Evolutionary conservation across 1,140 invertebrate species (phyloP).

Genomic region (Dufourea novaeangliae): DNA sequence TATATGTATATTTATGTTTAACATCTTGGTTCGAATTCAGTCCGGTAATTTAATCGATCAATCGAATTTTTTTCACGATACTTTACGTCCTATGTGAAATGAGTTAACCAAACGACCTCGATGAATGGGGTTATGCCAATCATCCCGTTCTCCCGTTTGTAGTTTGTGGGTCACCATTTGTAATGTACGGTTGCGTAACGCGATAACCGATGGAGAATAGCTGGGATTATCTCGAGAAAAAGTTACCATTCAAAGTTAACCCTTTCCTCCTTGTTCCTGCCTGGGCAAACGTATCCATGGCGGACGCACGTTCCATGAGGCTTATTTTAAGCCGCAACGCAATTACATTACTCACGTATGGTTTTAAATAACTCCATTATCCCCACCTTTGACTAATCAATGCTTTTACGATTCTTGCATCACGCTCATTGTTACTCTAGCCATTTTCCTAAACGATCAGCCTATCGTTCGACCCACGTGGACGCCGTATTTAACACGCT

Average conservation of each 20-base stretch:
- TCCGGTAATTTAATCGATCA: too few relatives aligned
- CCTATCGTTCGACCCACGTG: too few relatives aligned
- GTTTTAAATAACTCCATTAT: neutral
- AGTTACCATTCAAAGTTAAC: neutral
- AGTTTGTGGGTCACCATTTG: neutral
- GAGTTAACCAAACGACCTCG: neutral
- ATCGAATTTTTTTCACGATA: neutral
- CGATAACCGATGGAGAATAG: neutral
- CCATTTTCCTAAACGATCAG: too few relatives aligned
- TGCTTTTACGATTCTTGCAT: too few relatives aligned
- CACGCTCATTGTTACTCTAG: too few relatives aligned
- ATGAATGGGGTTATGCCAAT: constrained; percentile 18
- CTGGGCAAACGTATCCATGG: neutral
- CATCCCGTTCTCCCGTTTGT: neutral
- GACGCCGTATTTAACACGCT: too few relatives aligned
- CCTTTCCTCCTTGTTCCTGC: neutral
- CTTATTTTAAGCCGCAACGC: neutral
- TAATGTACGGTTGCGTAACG: constrained; percentile 12
- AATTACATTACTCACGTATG: neutral
- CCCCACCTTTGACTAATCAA: neutral
- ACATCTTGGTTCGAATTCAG: too few relatives aligned
- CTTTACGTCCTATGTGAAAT: neutral
- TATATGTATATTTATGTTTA: too few relatives aligned
- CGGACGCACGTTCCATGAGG: neutral
- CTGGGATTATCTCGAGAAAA: neutral